phyloP scores from a whole-genome alignment of 2,113 vertebrate species.

The Callaeas wilsoni region DNA sequence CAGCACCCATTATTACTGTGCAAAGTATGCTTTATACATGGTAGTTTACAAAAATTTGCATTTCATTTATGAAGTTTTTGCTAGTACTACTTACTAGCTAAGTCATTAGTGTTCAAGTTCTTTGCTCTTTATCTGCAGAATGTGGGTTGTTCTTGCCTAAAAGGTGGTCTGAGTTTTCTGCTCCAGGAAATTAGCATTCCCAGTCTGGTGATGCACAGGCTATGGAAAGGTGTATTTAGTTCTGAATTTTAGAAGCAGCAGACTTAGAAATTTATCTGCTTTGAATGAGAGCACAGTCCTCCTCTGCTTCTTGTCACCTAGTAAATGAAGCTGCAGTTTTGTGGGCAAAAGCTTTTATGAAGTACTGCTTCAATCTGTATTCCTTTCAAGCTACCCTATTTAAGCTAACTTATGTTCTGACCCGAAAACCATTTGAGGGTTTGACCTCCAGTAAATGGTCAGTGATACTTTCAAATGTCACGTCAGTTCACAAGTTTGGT shows the following conservation, averaged over 20 bases:
- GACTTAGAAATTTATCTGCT: neutral
- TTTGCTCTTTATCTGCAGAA: neutral
- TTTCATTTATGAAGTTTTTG: neutral
- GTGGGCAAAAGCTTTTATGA: neutral
- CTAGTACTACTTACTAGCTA: neutral
- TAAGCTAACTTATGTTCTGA: neutral
- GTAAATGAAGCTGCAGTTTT: neutral
- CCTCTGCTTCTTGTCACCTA: neutral
- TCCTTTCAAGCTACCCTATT: neutral
- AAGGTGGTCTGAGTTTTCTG: neutral
- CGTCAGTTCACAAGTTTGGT: neutral
- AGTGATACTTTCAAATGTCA: neutral
- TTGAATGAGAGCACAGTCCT: neutral
- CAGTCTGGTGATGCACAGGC: neutral
- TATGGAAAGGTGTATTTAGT: neutral
- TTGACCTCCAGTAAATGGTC: neutral
- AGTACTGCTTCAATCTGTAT: neutral
- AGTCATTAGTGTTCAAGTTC: neutral
- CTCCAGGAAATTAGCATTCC: neutral
- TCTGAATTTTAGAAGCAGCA: neutral
- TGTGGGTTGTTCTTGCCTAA: accelerated
- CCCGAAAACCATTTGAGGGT: neutral
- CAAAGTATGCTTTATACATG: neutral
- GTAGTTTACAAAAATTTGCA: neutral
- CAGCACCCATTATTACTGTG: neutral